Evolutionary conservation across 2,888 invertebrate species (phyloP).

Genomic region (Hydroisotoma schaefferi): DNA sequence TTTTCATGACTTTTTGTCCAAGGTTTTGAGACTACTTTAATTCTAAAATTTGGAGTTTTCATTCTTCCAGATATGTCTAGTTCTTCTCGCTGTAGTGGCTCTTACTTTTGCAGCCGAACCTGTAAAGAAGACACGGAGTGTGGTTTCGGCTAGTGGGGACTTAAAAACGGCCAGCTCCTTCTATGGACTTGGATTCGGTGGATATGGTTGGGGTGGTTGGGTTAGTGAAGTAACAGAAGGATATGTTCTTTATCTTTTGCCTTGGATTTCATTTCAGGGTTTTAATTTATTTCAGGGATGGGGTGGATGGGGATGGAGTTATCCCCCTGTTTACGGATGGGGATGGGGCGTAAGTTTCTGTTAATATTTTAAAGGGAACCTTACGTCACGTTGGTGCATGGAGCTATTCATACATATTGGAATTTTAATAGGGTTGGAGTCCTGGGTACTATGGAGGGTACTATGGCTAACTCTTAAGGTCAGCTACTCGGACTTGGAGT

Average conservation of each 20-base stretch:
- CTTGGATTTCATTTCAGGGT: too few species aligned
- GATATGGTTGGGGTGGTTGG: constrained; percentile 7
- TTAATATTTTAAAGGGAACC: too few species aligned
- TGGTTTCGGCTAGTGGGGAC: not conserved
- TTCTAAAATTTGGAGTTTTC: not conserved
- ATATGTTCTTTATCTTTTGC: too few species aligned
- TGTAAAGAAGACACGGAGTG: not conserved
- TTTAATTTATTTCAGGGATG: too few species aligned
- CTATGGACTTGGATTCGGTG: constrained; percentile 8
- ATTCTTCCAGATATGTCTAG: not conserved
- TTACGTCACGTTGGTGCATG: too few species aligned
- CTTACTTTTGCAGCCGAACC: constrained; percentile 3
- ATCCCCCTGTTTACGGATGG: too few species aligned
- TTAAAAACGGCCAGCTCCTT: constrained; percentile 3
- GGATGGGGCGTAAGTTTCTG: constrained; percentile 11
- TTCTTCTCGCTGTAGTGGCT: not conserved
- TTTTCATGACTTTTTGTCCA: not conserved
- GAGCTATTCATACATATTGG: too few species aligned
- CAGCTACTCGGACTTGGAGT: too few species aligned
- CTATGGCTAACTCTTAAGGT: too few species aligned
- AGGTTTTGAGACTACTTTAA: constrained; percentile 6
- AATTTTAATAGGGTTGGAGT: too few species aligned
- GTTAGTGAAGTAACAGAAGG: not conserved
- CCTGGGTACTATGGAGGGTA: too few species aligned
- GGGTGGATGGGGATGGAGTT: too few species aligned